Conservation (phyloP, 1,140 invertebrate genomes). For the Stegodyphus mimosarum region DNA sequence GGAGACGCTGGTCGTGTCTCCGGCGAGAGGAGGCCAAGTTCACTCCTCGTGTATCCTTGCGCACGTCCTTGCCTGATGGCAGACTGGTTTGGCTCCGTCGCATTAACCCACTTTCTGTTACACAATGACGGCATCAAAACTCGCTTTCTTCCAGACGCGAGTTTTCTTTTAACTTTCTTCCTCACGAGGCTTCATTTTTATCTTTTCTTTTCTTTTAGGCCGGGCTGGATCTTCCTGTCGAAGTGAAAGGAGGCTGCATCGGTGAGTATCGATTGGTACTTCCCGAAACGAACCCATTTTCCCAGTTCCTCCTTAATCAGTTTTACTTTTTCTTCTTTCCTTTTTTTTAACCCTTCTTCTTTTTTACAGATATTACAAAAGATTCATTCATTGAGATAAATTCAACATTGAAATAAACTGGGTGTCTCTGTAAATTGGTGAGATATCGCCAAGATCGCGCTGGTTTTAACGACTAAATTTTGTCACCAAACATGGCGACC, state of each 20-base stretch:
- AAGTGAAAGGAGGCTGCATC: conserved; percentile 82
- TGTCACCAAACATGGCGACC: too few species aligned
- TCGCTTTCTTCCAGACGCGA: background rate
- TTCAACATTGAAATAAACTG: too few species aligned
- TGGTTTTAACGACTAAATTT: too few species aligned
- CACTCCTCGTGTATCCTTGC: background rate
- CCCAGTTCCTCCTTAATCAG: too few species aligned
- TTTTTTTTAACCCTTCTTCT: too few species aligned
- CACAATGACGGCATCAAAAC: conserved; percentile 8
- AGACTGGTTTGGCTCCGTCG: conserved; percentile 30
- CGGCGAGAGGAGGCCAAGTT: conserved; percentile 14
- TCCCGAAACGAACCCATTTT: background rate
- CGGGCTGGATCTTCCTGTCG: conserved; percentile 82
- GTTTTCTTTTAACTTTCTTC: background rate
- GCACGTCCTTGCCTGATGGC: conserved; percentile 33
- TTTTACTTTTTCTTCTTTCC: too few species aligned
- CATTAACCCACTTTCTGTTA: conserved; percentile 47
- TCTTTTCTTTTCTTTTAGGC: conserved; percentile 73
- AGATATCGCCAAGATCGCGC: too few species aligned
- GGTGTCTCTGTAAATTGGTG: too few species aligned
- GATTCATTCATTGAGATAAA: too few species aligned
- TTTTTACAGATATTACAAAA: too few species aligned
- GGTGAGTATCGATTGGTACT: conserved; percentile 68
- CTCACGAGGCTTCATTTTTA: background rate
- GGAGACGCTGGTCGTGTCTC: too few species aligned